Evolutionary conservation across 2,888 invertebrate species (phyloP).

Genomic region (Agrochola circellaris): DNA sequence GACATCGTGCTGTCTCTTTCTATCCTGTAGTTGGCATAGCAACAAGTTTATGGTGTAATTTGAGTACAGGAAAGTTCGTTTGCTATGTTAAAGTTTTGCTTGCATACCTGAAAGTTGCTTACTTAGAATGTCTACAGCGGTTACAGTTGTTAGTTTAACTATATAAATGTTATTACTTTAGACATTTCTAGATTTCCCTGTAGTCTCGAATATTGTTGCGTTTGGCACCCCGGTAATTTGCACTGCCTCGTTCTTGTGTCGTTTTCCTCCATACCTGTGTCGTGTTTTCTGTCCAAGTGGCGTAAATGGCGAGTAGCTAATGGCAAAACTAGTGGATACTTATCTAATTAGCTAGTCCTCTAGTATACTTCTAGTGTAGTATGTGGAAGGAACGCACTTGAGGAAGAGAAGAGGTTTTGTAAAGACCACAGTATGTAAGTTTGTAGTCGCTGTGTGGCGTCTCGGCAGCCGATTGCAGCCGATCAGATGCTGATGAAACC

Average conservation of each 20-base stretch:
- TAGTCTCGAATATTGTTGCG: conserved; percentile 16
- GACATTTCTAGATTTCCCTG: conserved; percentile 44
- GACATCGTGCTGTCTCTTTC: conserved; percentile 69
- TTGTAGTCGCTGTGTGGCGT: too few species aligned
- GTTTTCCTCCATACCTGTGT: neutral
- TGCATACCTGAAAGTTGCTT: conserved; percentile 33
- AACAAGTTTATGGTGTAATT: conserved; percentile 50
- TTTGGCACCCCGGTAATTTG: conserved; percentile 10
- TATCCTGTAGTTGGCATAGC: conserved; percentile 51
- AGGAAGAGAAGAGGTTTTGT: neutral
- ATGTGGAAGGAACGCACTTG: neutral
- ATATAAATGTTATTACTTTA: conserved; percentile 24
- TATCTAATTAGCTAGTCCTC: neutral
- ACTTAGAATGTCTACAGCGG: conserved; percentile 12
- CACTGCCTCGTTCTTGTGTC: neutral
- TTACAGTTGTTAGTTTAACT: conserved; percentile 17
- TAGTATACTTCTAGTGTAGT: neutral
- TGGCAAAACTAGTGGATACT: neutral
- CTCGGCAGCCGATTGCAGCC: neutral
- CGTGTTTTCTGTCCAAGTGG: neutral
- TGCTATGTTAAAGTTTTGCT: conserved; percentile 19
- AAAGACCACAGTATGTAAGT: neutral
- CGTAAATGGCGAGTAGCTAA: neutral
- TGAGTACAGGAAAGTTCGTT: conserved; percentile 36
- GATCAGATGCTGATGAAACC: neutral